A percentile compares a stretch with the other conserved stretches of the same genome.
Evolutionary conservation across 2,888 invertebrate genomes (phyloP).

Genomic region (Lissocephala sabroskyi): DNA sequence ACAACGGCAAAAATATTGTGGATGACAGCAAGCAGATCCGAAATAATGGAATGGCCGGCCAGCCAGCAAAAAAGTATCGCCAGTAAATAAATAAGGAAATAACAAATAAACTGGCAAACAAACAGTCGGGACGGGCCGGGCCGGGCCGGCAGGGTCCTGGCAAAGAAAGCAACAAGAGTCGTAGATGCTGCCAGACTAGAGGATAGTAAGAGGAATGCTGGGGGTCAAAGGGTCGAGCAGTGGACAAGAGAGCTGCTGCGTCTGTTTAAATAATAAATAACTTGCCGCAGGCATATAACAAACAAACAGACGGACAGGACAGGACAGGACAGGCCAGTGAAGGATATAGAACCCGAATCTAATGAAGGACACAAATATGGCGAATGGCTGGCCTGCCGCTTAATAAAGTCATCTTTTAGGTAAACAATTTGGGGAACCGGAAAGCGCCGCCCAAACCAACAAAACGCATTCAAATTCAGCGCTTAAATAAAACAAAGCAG

Average conservation of each 20-base stretch:
- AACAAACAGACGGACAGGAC: too few species aligned
- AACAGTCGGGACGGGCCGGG: too few species aligned
- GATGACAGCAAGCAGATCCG: slow-evolving; percentile 22
- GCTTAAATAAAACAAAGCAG: too few species aligned
- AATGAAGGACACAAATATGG: too few species aligned
- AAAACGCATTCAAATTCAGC: too few species aligned
- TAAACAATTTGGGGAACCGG: too few species aligned
- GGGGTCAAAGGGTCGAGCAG: slow-evolving; percentile 37
- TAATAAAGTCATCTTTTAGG: slow-evolving; percentile 5
- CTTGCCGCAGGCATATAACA: slow-evolving; percentile 23
- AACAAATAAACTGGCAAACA: slow-evolving; percentile 4
- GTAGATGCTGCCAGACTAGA: background rate
- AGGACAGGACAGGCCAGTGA: too few species aligned
- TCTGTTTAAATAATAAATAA: slow-evolving; percentile 54
- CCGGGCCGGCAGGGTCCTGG: too few species aligned
- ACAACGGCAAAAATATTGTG: slow-evolving; percentile 27
- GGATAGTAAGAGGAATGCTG: slow-evolving; percentile 1
- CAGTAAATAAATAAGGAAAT: slow-evolving; percentile 24
- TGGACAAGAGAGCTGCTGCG: slow-evolving; percentile 39
- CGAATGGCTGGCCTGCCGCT: background rate
- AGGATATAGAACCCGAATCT: too few species aligned
- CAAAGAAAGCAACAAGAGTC: background rate
- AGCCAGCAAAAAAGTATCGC: slow-evolving; percentile 2
- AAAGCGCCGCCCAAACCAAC: too few species aligned
- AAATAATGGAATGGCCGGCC: slow-evolving; percentile 6